Percentiles rank a stretch among this genome's conserved stretches.
These are phyloP conservation scores for Alloscopus bannaensis DNA, from an alignment of 2,888 invertebrate species.

Conservation along the genomic window DNA sequence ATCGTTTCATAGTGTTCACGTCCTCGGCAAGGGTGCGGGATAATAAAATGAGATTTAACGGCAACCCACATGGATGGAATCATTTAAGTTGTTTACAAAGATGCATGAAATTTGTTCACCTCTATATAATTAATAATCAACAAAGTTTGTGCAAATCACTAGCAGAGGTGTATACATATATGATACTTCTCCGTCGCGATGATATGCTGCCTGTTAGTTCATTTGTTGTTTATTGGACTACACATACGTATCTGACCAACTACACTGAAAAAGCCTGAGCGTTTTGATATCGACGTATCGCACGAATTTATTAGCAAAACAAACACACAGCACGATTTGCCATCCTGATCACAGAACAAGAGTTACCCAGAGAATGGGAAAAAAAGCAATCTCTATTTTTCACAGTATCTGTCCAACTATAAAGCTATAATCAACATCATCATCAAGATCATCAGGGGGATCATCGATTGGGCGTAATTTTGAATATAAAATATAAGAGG, in stretches of 20 bases:
- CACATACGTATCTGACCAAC: no score
- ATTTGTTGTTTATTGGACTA: no score
- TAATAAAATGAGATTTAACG: background rate
- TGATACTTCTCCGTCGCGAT: no score
- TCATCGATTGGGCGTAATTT: slow-evolving; percentile 27
- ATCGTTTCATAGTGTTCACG: slow-evolving; percentile 16
- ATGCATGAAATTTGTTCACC: slow-evolving; percentile 29
- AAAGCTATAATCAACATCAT: slow-evolving; percentile 32
- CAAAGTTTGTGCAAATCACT: no score
- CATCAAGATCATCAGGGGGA: slow-evolving; percentile 15
- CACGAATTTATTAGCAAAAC: no score
- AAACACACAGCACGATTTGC: slow-evolving; percentile 22
- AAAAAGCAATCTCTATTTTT: slow-evolving; percentile 39
- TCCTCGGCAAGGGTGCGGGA: no score
- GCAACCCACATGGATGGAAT: slow-evolving; percentile 27
- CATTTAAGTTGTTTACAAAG: slow-evolving; percentile 17
- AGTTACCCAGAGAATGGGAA: background rate
- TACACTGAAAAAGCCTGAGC: no score
- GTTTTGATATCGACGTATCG: no score
- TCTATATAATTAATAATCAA: slow-evolving; percentile 39
- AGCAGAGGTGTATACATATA: no score
- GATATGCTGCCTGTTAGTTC: no score
- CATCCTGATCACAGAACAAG: slow-evolving; percentile 19
- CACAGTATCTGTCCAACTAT: slow-evolving; percentile 34
- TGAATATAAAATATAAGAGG: background rate